Percentiles rank a stretch among this genome's conserved stretches.
These are phyloP conservation scores for Temnothorax curvispinosus DNA, from an alignment of 1,140 invertebrate genomes.

Conservation along the genomic window DNA sequence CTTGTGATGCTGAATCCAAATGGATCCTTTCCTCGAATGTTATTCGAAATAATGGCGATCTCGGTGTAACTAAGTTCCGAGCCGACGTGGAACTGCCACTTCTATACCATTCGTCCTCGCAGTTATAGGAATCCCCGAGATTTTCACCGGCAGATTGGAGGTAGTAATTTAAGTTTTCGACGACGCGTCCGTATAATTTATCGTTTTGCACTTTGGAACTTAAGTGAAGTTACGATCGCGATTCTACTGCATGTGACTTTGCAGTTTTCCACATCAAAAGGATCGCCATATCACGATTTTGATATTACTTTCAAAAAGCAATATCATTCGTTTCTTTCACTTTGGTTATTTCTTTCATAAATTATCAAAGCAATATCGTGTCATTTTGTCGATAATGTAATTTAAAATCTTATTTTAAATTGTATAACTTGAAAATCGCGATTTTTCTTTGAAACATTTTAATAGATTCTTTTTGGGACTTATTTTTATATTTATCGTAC, in stretches of 20 bases:
- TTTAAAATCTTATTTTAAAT: neutral
- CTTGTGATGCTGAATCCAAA: neutral
- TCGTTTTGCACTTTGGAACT: constrained; percentile 27
- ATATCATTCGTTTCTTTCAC: neutral
- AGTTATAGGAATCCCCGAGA: constrained; percentile 17
- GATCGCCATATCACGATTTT: neutral
- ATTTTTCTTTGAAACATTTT: neutral
- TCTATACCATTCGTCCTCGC: neutral
- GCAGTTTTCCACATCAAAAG: neutral
- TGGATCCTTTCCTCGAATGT: neutral
- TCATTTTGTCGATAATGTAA: neutral
- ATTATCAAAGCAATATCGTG: neutral
- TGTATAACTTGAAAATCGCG: neutral
- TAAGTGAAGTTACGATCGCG: constrained; percentile 25
- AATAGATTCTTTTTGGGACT: too few species aligned
- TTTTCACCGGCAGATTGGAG: neutral
- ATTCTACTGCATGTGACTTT: neutral
- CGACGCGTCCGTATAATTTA: neutral
- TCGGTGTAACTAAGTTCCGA: constrained; percentile 9
- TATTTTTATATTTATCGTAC: too few species aligned
- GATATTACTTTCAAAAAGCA: neutral
- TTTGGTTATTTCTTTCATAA: neutral
- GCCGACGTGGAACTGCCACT: neutral
- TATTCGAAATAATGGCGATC: neutral
- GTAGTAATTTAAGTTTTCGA: constrained; percentile 43